Evolutionary conservation across 2,888 invertebrate genomes (phyloP).

Genomic region (Acanthoscelides obtectus): DNA sequence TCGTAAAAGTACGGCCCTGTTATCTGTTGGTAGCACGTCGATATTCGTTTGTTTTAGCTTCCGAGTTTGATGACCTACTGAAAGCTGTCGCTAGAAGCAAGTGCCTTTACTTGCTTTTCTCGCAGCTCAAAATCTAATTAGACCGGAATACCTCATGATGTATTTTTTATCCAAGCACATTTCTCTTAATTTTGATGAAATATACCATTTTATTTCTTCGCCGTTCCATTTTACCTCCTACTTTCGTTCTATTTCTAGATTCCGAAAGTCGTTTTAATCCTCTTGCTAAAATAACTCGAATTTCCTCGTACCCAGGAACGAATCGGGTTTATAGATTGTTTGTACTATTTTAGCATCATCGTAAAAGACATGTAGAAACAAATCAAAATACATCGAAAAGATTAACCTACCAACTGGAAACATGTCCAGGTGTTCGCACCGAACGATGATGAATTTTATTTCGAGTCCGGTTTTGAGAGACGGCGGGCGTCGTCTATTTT

Average conservation of each 20-base stretch:
- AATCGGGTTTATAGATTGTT: too few species aligned
- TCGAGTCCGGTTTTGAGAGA: not conserved
- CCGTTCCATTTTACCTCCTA: not conserved
- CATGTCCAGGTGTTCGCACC: not conserved
- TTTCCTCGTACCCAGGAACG: too few species aligned
- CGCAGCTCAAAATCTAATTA: not conserved
- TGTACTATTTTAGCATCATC: too few species aligned
- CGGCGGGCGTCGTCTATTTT: not conserved
- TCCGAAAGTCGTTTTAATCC: not conserved
- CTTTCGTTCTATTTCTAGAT: not conserved
- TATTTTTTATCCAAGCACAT: too few species aligned
- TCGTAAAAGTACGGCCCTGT: not conserved
- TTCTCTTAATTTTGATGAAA: too few species aligned
- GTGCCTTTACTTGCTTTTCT: too few species aligned
- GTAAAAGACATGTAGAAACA: too few species aligned
- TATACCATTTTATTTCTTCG: too few species aligned
- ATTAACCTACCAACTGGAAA: not conserved
- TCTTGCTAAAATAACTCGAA: not conserved
- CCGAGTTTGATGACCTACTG: not conserved
- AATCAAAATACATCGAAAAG: too few species aligned
- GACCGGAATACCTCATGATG: not conserved
- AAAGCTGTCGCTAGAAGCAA: not conserved
- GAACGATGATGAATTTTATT: not conserved
- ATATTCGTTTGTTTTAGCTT: not conserved
- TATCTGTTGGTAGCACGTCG: not conserved